These are phyloP conservation scores for Machimus atricapillus DNA, from an alignment of 2,888 invertebrate genomes.

Conservation along the genomic window DNA sequence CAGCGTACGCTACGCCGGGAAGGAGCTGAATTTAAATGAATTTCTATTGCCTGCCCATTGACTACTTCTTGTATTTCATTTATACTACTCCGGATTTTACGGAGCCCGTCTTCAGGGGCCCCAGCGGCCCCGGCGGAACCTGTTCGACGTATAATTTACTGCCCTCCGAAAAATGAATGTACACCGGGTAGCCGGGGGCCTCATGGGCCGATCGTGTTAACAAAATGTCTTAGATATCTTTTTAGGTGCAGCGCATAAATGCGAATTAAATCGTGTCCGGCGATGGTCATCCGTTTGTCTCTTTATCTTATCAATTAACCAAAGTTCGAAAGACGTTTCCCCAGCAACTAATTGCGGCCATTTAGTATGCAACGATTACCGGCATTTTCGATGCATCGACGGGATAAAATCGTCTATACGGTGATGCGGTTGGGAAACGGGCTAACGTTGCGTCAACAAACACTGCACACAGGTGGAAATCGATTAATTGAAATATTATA, in stretches of 20 bases:
- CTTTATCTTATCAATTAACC: slow-evolving; percentile 38
- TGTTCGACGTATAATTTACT: slow-evolving; percentile 28
- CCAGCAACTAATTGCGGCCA: background rate
- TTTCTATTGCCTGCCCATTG: slow-evolving; percentile 35
- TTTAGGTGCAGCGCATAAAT: slow-evolving; percentile 16
- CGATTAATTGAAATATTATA: slow-evolving; percentile 30
- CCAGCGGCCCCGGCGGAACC: background rate
- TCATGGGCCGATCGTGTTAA: slow-evolving; percentile 16
- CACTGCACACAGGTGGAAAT: slow-evolving; percentile 25
- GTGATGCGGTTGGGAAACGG: background rate
- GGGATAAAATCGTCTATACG: background rate
- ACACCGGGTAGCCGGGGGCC: background rate
- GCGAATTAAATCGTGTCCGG: slow-evolving; percentile 18
- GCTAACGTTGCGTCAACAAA: background rate
- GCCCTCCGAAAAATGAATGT: background rate
- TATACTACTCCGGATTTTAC: slow-evolving; percentile 29
- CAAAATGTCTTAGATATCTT: slow-evolving; percentile 14
- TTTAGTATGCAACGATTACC: background rate
- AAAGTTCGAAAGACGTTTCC: background rate
- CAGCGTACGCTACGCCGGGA: background rate
- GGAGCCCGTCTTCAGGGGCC: background rate
- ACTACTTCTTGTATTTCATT: slow-evolving; percentile 27
- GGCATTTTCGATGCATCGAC: background rate
- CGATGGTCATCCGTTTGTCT: slow-evolving; percentile 19
- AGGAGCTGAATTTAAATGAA: slow-evolving; percentile 37